Evolutionary conservation across 2,888 invertebrate species (phyloP).

Genomic region (Mamestra brassicae): DNA sequence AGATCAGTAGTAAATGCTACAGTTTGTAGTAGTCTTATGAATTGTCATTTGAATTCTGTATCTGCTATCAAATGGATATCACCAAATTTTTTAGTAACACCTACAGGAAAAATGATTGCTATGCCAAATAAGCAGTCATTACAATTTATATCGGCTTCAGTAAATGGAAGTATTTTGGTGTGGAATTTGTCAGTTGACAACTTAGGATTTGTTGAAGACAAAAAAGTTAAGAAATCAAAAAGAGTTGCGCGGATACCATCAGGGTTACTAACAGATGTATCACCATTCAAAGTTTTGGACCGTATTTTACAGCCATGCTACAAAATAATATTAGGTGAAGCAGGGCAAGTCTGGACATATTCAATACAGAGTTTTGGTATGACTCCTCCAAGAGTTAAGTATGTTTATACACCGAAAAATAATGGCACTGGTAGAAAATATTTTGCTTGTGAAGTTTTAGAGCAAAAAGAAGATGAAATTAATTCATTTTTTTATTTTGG

Average conservation of each 20-base stretch:
- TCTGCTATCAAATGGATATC: constrained; percentile 93
- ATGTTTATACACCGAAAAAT: constrained; percentile 77
- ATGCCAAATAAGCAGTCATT: constrained; percentile 81
- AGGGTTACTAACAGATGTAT: constrained; percentile 91
- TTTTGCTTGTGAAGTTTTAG: constrained; percentile 79
- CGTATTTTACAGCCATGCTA: constrained; percentile 92
- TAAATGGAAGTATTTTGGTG: constrained; percentile 93
- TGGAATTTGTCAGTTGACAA: constrained; percentile 93
- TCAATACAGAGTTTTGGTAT: constrained; percentile 86
- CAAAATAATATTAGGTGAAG: constrained; percentile 87
- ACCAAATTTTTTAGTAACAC: constrained; percentile 90
- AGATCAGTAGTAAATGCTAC: constrained; percentile 91
- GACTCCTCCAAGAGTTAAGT: constrained; percentile 78
- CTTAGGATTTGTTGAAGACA: constrained; percentile 76
- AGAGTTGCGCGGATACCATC: constrained; percentile 90
- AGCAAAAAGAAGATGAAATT: constrained; percentile 78
- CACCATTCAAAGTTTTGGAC: constrained; percentile 91
- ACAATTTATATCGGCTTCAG: constrained; percentile 92
- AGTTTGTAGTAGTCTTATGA: constrained; percentile 91
- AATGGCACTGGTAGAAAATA: constrained; percentile 83
- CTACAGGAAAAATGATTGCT: constrained; percentile 90
- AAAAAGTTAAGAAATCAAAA: constrained; percentile 84
- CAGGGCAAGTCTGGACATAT: constrained; percentile 81
- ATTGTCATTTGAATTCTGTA: constrained; percentile 92
- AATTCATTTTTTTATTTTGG: constrained; percentile 80